Evolutionary conservation across 2,888 invertebrate genomes (phyloP), one percentile per base, ranked within the genome.

Genomic region (Dynastes maya): DNA sequence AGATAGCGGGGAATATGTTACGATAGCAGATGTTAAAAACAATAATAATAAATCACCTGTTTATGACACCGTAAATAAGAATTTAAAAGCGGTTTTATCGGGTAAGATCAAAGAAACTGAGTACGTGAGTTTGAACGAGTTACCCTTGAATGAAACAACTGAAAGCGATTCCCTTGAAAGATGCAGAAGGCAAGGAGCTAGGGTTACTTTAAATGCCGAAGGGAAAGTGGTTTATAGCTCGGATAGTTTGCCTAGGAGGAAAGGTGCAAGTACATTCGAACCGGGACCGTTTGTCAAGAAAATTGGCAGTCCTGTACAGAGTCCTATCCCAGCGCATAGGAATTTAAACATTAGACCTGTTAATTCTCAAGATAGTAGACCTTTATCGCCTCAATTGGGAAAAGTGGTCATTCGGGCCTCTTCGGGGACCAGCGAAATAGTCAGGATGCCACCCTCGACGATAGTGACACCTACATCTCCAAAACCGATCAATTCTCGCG

Each of bases 151-250:
- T 76, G 85, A 85, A 75, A 22, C 55, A 22, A 55, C n/a, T 8
- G 82, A 82, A 6, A 82, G 85, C n/a, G 90, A 90, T 82, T 91
- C 91, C 1, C 88, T 91, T 53, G 90, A 92, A 81, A 87, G 91
- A 63, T 89, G 89, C 88, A 91, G 89, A 87, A 88, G 91, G 77
- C 92, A 92, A 85, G 95, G 95, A 32, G 95, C 95, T 29, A 92
- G 95, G 85, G 96, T 96, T 58, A 95, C 94, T 51, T 89, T 97
- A 64, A 95, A 96, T 88, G 94, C 96, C 32, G 95, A 95, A 85
- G 97, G 97, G 74, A 95, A 95, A 91, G 95, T 97, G 64, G 94
- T 97, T 80, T 97, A 95, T 89, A 95, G 95, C 81, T 96, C 96
- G 27, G 96, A 96, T 84, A 96, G 96, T 86, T 89, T 96, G 81